Evolutionary conservation across 2,888 invertebrate genomes (phyloP).

Genomic region (Salticus scenicus): DNA sequence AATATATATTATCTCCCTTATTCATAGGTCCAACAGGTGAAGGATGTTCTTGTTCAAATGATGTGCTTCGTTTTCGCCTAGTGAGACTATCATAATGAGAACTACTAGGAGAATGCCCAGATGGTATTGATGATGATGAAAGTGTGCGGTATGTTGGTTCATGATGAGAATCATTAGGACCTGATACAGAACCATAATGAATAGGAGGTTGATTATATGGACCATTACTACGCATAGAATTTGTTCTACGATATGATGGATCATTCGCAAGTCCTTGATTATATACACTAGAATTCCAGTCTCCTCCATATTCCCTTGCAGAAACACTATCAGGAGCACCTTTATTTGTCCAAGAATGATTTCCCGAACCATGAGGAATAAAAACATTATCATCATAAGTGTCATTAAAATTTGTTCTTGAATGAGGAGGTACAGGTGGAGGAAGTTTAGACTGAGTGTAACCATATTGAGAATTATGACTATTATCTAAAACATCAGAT

Average conservation of each 20-base stretch:
- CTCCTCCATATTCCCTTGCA: slow-evolving; percentile 11
- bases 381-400: slow-evolving; percentile 62
- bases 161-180: slow-evolving; percentile 16
- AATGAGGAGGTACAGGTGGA: slow-evolving; percentile 45
- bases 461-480: slow-evolving; percentile 35
- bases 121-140: slow-evolving; percentile 12
- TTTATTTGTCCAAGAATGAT: slow-evolving; percentile 47
- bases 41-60: slow-evolving; percentile 80
- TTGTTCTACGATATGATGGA: slow-evolving; percentile 26
- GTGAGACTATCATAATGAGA: slow-evolving; percentile 74
- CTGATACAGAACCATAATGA: slow-evolving; percentile 35
- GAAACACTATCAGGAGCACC: slow-evolving; percentile 27
- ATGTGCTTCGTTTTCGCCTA: slow-evolving; percentile 79
- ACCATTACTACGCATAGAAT: slow-evolving; percentile 48
- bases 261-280: slow-evolving; percentile 29
- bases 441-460: slow-evolving; percentile 51
- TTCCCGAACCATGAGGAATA: slow-evolving; percentile 26
- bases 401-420: slow-evolving; percentile 42
- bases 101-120: slow-evolving; percentile 63
- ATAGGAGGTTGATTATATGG: slow-evolving; percentile 42
- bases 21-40: slow-evolving; percentile 27
- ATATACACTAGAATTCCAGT: slow-evolving; percentile 27
- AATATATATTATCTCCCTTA: slow-evolving; percentile 49
- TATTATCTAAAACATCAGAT: slow-evolving; percentile 34
- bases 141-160: slow-evolving; percentile 27